Evolutionary conservation across 2,888 invertebrate genomes (phyloP).

Genomic region (Agrilus cyanescens): DNA sequence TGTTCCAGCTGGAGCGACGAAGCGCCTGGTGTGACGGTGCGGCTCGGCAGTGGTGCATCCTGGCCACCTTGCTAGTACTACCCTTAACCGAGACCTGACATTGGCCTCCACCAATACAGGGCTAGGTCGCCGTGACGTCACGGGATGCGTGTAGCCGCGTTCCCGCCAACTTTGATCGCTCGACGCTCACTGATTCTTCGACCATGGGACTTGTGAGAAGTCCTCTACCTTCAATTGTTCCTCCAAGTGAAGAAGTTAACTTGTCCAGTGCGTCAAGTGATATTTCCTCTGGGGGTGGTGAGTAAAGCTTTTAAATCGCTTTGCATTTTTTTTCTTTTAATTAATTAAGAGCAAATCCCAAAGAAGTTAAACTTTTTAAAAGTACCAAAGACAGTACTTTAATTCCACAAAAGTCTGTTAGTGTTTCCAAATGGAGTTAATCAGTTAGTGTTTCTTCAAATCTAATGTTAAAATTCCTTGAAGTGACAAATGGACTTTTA

Average conservation of each 20-base stretch:
- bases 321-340: too few relatives aligned
- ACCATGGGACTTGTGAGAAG: conserved; percentile 21
- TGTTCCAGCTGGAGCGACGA: too few relatives aligned
- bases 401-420: too few relatives aligned
- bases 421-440: too few relatives aligned
- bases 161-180: conserved; percentile 22
- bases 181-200: conserved; percentile 17
- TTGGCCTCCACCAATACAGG: conserved; percentile 32
- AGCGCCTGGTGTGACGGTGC: neutral
- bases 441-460: too few relatives aligned
- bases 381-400: too few relatives aligned
- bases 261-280: conserved; percentile 17
- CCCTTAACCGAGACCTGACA: conserved; percentile 34
- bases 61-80: conserved; percentile 26
- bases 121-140: conserved; percentile 52
- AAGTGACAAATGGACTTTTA: too few relatives aligned
- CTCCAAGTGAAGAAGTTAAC: conserved; percentile 22
- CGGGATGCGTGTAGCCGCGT: conserved; percentile 28
- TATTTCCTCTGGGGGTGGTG: neutral
- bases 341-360: too few relatives aligned
- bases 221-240: conserved; percentile 20
- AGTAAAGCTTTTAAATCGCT: too few relatives aligned
- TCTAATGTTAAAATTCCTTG: too few relatives aligned
- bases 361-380: too few relatives aligned
- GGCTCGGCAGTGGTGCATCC: conserved; percentile 15